These are phyloP conservation scores for Uropetala carovei DNA, from an alignment of 2,888 invertebrate genomes.

Conservation along the genomic window DNA sequence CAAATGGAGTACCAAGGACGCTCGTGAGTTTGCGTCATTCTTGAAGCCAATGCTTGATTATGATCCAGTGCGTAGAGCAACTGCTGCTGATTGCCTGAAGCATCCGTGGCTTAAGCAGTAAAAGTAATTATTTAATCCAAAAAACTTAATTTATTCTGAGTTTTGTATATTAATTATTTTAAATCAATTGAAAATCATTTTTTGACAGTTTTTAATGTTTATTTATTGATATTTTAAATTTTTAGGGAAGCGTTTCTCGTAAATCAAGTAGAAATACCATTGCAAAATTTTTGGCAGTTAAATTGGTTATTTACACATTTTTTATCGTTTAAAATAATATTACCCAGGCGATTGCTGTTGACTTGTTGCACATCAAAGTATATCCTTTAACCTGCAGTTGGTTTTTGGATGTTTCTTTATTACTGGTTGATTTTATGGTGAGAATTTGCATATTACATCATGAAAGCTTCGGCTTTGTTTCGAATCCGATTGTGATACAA, in stretches of 20 bases:
- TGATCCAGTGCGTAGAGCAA: constrained; percentile 51
- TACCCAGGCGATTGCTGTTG: constrained; percentile 20
- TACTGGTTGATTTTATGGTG: constrained; percentile 22
- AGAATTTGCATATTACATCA: constrained; percentile 12
- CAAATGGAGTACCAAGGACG: constrained; percentile 59
- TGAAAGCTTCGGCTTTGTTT: constrained; percentile 11
- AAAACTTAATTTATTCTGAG: constrained; percentile 20
- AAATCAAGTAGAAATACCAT: too few relatives aligned
- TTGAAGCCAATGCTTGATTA: constrained; percentile 58
- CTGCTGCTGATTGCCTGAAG: constrained; percentile 56
- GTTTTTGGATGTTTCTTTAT: constrained; percentile 36
- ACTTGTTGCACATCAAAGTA: constrained; percentile 43
- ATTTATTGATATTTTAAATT: background rate
- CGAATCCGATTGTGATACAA: constrained; percentile 45
- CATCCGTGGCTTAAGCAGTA: constrained; percentile 59
- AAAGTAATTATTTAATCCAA: background rate
- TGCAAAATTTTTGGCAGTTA: too few relatives aligned
- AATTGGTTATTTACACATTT: too few relatives aligned
- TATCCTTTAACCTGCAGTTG: constrained; percentile 43
- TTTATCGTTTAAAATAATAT: background rate
- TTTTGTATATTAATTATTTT: background rate
- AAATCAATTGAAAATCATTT: background rate
- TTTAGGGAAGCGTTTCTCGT: background rate
- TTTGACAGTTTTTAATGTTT: background rate
- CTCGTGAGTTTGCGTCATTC: constrained; percentile 60